Evolutionary conservation across 2,888 invertebrate genomes (phyloP), one percentile per base, ranked within the genome.

Genomic region (Agrotis clavis): DNA sequence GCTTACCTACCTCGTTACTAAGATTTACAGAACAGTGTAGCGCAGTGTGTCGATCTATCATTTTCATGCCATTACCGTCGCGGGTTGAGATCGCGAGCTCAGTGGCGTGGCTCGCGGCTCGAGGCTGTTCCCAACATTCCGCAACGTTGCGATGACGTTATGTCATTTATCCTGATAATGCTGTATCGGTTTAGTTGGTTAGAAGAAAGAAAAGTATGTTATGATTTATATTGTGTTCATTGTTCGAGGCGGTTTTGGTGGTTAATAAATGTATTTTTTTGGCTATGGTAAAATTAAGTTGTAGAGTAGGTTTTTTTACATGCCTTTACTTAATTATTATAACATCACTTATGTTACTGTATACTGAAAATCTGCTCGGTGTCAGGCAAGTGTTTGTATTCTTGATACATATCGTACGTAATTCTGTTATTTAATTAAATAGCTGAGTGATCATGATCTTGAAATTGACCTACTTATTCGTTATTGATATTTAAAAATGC

Each of bases 51-150:
- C 86, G 88, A 93, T 94, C 89, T 87, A 93, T 94, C 93, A 94
- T 91, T 89, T 91, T 91, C 92, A 80, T 91, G 85, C 92, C 93
- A 93, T 93, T 93, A 93, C 89, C 88, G 87, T 85, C 87, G 71
- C 71, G 60, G 47, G 77, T 59, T 48, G 56, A 48, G 66, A 25
- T 60, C 73, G 63, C 53, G 73, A n/a, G 60, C 66, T 72, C 81
- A 66, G 41, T 78, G 74, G 81, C 57, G 41, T 78, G 74, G 81
- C 57, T 81, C 70, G 54, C 65, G 74, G 80, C 47, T 81, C 70
- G 61, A n/a, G 65, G 51, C 54, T 59, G 68, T 54, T 71, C 45
- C 47, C 35, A 76, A 47, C 51, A 50, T 77, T 75, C 35, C 63
- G 53, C 13, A 56, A 57, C 45, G 48, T 80, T 74, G 53, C 41